Evolutionary conservation across 2,888 invertebrate species (phyloP).

Genomic region (Pollenia labialis): DNA sequence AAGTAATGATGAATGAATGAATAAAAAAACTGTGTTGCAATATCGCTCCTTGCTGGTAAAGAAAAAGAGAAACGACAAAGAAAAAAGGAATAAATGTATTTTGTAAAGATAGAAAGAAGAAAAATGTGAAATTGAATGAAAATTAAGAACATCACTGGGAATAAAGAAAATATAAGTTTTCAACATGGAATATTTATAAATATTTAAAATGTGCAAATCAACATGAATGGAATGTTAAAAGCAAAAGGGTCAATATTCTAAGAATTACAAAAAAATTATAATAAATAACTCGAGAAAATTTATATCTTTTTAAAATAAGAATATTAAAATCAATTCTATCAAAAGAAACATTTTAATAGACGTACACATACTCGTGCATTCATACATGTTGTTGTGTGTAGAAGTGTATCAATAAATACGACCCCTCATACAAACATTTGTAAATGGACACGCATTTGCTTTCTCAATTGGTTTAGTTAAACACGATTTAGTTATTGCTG

Average conservation of each 20-base stretch:
- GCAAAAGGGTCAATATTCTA: conserved; percentile 60
- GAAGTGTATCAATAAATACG: too few species aligned
- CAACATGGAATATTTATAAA: conserved; percentile 53
- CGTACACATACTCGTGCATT: background rate
- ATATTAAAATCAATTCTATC: conserved; percentile 25
- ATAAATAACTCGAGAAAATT: conserved; percentile 36
- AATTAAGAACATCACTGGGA: conserved; percentile 43
- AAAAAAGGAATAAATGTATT: background rate
- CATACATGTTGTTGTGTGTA: too few species aligned
- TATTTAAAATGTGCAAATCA: conserved; percentile 35
- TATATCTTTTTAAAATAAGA: conserved; percentile 8
- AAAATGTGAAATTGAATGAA: conserved; percentile 42
- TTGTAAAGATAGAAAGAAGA: background rate
- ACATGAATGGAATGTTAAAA: conserved; percentile 13
- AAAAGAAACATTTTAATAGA: background rate
- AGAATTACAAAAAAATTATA: conserved; percentile 22
- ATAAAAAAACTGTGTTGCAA: conserved; percentile 27
- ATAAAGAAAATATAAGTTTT: conserved; percentile 41
- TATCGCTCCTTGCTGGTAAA: conserved; percentile 6
- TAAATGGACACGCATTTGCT: conserved; percentile 64
- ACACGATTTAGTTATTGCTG: conserved; percentile 68
- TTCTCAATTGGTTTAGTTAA: conserved; percentile 68
- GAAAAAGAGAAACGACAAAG: background rate
- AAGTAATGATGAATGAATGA: conserved; percentile 63
- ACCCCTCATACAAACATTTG: background rate